Evolutionary conservation across 2,113 vertebrate genomes (phyloP), one percentile per base, ranked within the genome.

Genomic region (Phalacrocorax pelagicus): DNA sequence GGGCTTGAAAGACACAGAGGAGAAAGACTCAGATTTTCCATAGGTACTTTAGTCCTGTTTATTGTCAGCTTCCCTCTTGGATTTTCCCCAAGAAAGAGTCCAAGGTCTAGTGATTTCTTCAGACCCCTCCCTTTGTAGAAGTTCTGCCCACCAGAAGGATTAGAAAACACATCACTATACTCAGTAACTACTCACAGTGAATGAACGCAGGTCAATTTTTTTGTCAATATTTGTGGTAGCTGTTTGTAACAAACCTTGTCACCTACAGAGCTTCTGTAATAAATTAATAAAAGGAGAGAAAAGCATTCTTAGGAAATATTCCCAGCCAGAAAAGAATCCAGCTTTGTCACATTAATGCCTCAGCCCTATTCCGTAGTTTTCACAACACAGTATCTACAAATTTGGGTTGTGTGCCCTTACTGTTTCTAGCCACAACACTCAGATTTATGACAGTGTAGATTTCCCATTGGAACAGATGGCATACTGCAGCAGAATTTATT

Each of bases 371-470:
- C 67, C 38, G 23, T 46, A 85, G 34, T 81, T 95, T 90, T 87
- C 78, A 86, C 61, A 80, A 86, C 75, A 75, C 18, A 51, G 16
- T 29, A 67, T 55, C 67, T 73, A 86, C n/a, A 93, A 78, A 80
- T 84, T 66, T 90, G 38, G 13, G 36, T 93, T 87, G n/a, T 3
- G 2, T 88, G 75, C 66, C 87, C 88, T 84, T 71, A 27, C 10
- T 83, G 34, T 93, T 93, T 71, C 79, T 47, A 97, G 89, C 80
- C 91, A 89, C 79, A 97, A 86, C 91, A 88, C 27, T 95, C 71
- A 78, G 80, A 80, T 51, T 92, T 89, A 91, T n/a, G 81, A 83
- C 81, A 81, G 71, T 72, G 80, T 59, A 83, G 69, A 82, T 95
- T 95, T 89, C 94, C 78, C 86, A 29, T 73, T 46, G 70, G 82